Percentiles rank a stretch among this genome's conserved stretches.
phyloP scores from a whole-genome alignment of 53 echinoderm and acorn worm species.

The Paelopatides confundens region DNA sequence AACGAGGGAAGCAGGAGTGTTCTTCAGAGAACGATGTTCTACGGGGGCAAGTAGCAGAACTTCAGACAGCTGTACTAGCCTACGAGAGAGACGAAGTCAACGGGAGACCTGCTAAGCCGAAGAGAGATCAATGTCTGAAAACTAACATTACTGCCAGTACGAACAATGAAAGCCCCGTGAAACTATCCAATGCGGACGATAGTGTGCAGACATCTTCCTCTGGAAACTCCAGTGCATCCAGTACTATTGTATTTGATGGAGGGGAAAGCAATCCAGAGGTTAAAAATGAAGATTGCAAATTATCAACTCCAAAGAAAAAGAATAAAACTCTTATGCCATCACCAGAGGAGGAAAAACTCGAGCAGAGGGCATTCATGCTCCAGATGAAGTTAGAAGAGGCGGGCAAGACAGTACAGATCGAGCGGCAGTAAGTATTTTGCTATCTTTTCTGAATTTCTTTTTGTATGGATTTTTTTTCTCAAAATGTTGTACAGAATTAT shows the following conservation, averaged over 20 bases:
- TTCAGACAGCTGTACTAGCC: slow-evolving; percentile 9
- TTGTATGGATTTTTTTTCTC: too few relatives aligned
- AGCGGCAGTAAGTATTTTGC: slow-evolving; percentile 84
- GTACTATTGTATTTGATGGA: slow-evolving; percentile 20
- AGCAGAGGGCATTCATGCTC: slow-evolving; percentile 88
- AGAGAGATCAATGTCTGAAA: slow-evolving; percentile 2
- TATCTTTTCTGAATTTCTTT: too few relatives aligned
- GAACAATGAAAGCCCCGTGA: neutral
- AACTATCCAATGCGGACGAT: neutral
- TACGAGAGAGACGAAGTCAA: neutral
- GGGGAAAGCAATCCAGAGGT: neutral
- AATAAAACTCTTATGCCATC: slow-evolving; percentile 74
- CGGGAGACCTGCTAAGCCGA: neutral
- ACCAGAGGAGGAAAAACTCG: slow-evolving; percentile 75
- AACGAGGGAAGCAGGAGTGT: slow-evolving; percentile 83
- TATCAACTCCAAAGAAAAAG: slow-evolving; percentile 45
- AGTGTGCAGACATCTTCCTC: slow-evolving; percentile 28
- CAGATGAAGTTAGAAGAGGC: slow-evolving; percentile 94
- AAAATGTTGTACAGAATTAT: too few relatives aligned
- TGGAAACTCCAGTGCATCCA: slow-evolving; percentile 40
- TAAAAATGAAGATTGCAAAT: neutral
- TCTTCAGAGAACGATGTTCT: slow-evolving; percentile 76
- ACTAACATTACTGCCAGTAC: neutral
- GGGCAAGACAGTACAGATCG: slow-evolving; percentile 87
- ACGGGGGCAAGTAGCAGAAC: slow-evolving; percentile 4